phyloP scores from a whole-genome alignment of 1,140 invertebrate species.

The Holotrichia oblita region DNA sequence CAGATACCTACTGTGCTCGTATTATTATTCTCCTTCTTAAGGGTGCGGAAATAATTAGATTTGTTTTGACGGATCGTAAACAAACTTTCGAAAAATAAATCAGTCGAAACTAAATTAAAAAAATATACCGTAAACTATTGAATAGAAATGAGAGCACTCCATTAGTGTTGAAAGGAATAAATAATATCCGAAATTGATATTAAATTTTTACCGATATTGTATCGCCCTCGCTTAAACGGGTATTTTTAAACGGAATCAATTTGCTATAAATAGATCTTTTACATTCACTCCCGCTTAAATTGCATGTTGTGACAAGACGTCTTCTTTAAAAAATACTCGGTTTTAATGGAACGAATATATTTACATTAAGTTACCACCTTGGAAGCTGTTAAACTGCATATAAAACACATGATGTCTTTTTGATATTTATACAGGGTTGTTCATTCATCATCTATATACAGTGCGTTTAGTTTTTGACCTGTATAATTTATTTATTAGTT shows the following conservation, averaged over 20 bases:
- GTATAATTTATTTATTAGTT: no score
- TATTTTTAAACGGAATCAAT: constrained; percentile 26
- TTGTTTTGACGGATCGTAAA: constrained; percentile 13
- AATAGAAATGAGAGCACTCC: no score
- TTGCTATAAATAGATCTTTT: constrained; percentile 24
- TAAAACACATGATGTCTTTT: no score
- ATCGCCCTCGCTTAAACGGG: background rate
- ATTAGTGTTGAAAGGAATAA: no score
- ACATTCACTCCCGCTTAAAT: constrained; percentile 33
- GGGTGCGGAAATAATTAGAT: background rate
- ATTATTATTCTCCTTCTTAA: background rate
- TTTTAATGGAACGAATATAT: constrained; percentile 28
- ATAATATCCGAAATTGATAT: no score
- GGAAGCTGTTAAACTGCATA: background rate
- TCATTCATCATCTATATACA: no score
- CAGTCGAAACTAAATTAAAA: no score
- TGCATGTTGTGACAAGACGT: constrained; percentile 39
- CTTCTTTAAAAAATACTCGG: background rate
- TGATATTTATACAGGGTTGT: no score
- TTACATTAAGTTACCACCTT: constrained; percentile 18
- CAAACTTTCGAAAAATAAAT: background rate
- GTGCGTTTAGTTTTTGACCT: no score
- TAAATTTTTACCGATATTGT: no score
- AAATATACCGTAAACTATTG: no score
- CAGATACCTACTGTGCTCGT: background rate